Conservation (phyloP, 1,140 invertebrate genomes). For the Pseudomyrmex gracilis region DNA sequence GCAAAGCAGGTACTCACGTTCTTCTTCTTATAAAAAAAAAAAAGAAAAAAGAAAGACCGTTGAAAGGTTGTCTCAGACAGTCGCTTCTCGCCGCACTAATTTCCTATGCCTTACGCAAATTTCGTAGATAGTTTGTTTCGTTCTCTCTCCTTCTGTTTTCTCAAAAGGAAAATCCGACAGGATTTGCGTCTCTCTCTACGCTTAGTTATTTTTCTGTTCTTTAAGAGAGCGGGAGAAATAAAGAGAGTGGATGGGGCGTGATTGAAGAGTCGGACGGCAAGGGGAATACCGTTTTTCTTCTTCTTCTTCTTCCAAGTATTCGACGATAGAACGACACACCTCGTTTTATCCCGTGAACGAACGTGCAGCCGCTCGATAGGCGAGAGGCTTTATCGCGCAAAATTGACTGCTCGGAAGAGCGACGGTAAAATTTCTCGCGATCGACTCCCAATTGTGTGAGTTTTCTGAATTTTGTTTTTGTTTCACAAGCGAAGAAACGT, state of each 20-base stretch:
- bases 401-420: conserved; percentile 51
- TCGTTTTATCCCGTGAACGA: conserved; percentile 44
- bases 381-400: conserved; percentile 55
- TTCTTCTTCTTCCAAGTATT: conserved; percentile 1
- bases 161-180: conserved; percentile 34
- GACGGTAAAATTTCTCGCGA: conserved; percentile 46
- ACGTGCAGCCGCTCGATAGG: conserved; percentile 36
- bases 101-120: conserved; percentile 68
- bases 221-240: neutral
- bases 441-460: conserved; percentile 25
- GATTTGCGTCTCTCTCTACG: too few relatives aligned
- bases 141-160: neutral
- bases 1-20: conserved; percentile 10
- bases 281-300: conserved; percentile 41
- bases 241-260: conserved; percentile 10
- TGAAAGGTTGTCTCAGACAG: neutral
- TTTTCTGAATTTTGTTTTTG: neutral
- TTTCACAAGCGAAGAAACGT: too few relatives aligned
- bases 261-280: neutral
- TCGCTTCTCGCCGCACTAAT: conserved; percentile 53
- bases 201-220: conserved; percentile 37
- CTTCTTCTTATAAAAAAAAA: conserved; percentile 7
- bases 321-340: conserved; percentile 34
- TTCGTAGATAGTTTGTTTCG: conserved; percentile 13
- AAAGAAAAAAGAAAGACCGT: neutral